Percentiles rank a stretch among this genome's conserved stretches.
These are phyloP conservation scores for Psococerastis gibbosa DNA, from an alignment of 2,888 invertebrate species.

Conservation along the genomic window DNA sequence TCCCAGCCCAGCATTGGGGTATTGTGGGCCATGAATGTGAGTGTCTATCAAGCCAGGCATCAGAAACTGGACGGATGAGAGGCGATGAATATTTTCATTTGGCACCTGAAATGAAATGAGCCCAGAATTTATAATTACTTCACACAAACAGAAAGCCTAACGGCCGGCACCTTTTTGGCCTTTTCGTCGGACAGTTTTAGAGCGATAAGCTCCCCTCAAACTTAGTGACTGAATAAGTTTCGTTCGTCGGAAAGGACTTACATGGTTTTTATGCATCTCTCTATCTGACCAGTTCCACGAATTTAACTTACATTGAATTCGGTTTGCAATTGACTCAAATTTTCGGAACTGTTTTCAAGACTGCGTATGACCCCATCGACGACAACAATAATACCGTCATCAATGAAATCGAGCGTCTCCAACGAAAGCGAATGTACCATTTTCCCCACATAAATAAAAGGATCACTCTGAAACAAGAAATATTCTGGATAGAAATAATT, in stretches of 20 bases:
- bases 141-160: too few relatives aligned
- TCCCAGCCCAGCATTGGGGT: slow-evolving; percentile 68
- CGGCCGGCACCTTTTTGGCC: too few relatives aligned
- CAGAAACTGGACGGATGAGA: slow-evolving; percentile 37
- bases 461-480: too few relatives aligned
- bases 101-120: background rate
- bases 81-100: slow-evolving; percentile 7
- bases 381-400: background rate
- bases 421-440: slow-evolving; percentile 1
- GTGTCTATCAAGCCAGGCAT: slow-evolving; percentile 80
- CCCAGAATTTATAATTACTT: too few relatives aligned
- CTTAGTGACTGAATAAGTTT: too few relatives aligned
- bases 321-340: background rate
- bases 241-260: too few relatives aligned
- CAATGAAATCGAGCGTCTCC: background rate
- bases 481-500: too few relatives aligned
- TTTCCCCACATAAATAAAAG: slow-evolving; percentile 1
- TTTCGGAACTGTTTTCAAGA: background rate
- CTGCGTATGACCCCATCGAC: background rate
- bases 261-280: too few relatives aligned
- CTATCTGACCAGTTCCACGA: too few relatives aligned
- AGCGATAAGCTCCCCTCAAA: too few relatives aligned
- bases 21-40: slow-evolving; percentile 80
- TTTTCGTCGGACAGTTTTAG: too few relatives aligned
- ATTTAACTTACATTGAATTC: too few relatives aligned